phyloP scores from a whole-genome alignment of 2,888 invertebrate species.

The Ennomos erosarius region DNA sequence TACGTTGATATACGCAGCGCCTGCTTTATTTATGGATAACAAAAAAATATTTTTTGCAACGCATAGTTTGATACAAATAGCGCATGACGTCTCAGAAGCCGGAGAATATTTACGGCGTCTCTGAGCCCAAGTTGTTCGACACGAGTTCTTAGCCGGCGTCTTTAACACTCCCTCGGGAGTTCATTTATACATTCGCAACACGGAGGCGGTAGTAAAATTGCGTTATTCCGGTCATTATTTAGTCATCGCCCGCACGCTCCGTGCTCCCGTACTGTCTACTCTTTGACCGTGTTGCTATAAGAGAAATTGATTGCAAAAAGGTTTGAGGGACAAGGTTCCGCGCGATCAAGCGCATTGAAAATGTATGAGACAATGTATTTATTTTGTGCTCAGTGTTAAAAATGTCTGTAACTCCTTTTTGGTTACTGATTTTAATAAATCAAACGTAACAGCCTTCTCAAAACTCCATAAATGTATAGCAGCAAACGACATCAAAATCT shows the following conservation, averaged over 20 bases:
- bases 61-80: slow-evolving; percentile 64
- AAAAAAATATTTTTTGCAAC: slow-evolving; percentile 55
- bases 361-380: too few relatives aligned
- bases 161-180: slow-evolving; percentile 83
- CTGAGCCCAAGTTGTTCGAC: slow-evolving; percentile 79
- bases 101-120: slow-evolving; percentile 78
- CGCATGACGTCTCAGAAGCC: slow-evolving; percentile 76
- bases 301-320: not conserved
- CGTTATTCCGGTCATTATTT: slow-evolving; percentile 85
- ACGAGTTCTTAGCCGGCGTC: slow-evolving; percentile 81
- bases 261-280: slow-evolving; percentile 11
- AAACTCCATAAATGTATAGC: too few relatives aligned
- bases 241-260: slow-evolving; percentile 72
- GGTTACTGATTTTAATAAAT: too few relatives aligned
- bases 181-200: slow-evolving; percentile 84
- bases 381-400: too few relatives aligned
- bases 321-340: too few relatives aligned
- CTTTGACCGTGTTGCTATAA: slow-evolving; percentile 24
- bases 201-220: slow-evolving; percentile 83
- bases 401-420: too few relatives aligned
- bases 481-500: too few relatives aligned
- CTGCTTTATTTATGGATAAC: slow-evolving; percentile 44
- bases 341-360: too few relatives aligned
- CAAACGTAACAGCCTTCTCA: too few relatives aligned
- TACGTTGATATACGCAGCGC: slow-evolving; percentile 1